phyloP scores from a whole-genome alignment of 2,888 invertebrate genomes.

The Orthosia cruda region DNA sequence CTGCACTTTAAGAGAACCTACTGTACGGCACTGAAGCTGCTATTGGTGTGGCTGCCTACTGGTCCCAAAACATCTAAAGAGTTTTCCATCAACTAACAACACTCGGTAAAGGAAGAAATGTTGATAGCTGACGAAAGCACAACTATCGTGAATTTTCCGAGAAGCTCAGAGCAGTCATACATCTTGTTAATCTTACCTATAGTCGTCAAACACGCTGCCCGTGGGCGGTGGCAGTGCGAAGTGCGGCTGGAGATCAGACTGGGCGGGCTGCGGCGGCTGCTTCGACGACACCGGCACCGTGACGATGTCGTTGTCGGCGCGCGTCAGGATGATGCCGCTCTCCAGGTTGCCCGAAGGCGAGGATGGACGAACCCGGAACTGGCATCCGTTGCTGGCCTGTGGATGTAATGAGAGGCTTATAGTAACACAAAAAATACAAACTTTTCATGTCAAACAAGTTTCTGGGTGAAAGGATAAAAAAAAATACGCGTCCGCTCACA shows the following conservation, averaged over 20 bases:
- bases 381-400: conserved; percentile 77
- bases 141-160: too few relatives aligned
- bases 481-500: too few relatives aligned
- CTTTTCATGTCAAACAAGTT: too few relatives aligned
- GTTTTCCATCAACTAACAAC: too few relatives aligned
- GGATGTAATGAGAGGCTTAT: not conserved
- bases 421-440: not conserved
- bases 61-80: too few relatives aligned
- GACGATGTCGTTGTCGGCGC: conserved; percentile 56
- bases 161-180: too few relatives aligned
- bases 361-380: conserved; percentile 81
- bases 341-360: conserved; percentile 76
- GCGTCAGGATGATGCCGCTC: conserved; percentile 62
- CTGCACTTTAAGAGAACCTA: too few relatives aligned
- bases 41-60: too few relatives aligned
- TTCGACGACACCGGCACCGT: conserved; percentile 58
- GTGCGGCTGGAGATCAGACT: conserved; percentile 80
- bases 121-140: too few relatives aligned
- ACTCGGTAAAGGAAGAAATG: too few relatives aligned
- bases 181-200: conserved; percentile 66
- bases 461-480: too few relatives aligned
- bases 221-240: conserved; percentile 83
- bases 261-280: conserved; percentile 52
- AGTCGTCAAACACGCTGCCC: conserved; percentile 77
- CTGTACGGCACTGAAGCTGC: too few relatives aligned